Conservation (phyloP, 2,888 invertebrate species). For the Ryuthela nishihirai region DNA sequence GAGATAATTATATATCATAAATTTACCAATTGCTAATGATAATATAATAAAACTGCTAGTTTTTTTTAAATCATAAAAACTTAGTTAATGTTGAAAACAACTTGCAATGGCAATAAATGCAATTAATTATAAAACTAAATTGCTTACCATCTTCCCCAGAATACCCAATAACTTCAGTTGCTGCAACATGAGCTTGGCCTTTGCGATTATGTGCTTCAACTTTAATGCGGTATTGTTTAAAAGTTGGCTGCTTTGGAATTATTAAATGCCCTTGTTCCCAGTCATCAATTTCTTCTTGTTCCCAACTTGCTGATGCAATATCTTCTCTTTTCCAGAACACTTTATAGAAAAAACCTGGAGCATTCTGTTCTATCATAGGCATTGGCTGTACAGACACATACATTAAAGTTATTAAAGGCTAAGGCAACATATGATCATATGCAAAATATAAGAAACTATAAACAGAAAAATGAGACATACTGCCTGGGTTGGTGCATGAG, state of each 20-base stretch:
- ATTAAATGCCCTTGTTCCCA: constrained; percentile 45
- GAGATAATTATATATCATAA: too few relatives aligned
- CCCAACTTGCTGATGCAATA: constrained; percentile 30
- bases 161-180: constrained; percentile 76
- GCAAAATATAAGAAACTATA: too few relatives aligned
- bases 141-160: constrained; percentile 81
- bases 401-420: too few relatives aligned
- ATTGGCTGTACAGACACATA: constrained; percentile 51
- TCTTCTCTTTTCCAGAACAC: constrained; percentile 47
- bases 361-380: constrained; percentile 54
- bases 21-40: too few relatives aligned
- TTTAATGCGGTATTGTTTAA: constrained; percentile 49
- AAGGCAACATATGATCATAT: too few relatives aligned
- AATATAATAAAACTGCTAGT: too few relatives aligned
- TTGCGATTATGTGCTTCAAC: constrained; percentile 37
- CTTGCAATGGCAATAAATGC: too few relatives aligned
- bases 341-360: constrained; percentile 53
- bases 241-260: constrained; percentile 49
- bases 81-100: too few relatives aligned
- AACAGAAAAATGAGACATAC: too few relatives aligned
- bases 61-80: too few relatives aligned
- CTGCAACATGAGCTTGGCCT: constrained; percentile 55
- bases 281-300: constrained; percentile 23
- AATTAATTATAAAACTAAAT: too few relatives aligned
- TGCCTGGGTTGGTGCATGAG: too few relatives aligned